Conservation (phyloP, 2,888 invertebrate genomes). For the Cryptophagus acutangulus region DNA sequence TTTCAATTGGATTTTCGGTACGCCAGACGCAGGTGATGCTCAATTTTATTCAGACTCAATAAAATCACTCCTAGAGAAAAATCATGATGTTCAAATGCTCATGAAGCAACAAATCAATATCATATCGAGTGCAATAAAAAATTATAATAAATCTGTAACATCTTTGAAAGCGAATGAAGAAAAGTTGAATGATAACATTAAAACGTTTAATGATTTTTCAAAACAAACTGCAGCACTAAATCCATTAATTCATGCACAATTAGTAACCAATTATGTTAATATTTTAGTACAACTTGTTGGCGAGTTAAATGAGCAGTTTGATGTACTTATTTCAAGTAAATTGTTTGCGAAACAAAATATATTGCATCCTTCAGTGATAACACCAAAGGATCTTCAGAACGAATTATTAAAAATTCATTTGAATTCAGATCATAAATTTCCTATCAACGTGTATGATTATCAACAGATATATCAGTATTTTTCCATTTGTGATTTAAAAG, state of each 20-base stretch:
- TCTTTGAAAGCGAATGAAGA: conserved; percentile 15
- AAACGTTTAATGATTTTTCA: conserved; percentile 1
- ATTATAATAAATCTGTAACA: conserved; percentile 19
- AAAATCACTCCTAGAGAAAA: conserved; percentile 11
- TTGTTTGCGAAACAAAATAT: conserved; percentile 13
- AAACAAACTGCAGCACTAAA: too few species aligned
- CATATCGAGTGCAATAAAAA: conserved; percentile 18
- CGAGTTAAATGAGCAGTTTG: conserved; percentile 7
- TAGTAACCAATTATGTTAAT: neutral
- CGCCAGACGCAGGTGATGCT: neutral
- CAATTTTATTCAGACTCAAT: conserved; percentile 16
- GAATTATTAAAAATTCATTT: conserved; percentile 12
- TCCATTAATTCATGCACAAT: too few species aligned
- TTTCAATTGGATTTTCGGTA: conserved; percentile 1
- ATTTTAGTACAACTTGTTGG: neutral
- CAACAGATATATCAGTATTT: neutral
- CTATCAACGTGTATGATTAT: conserved; percentile 3
- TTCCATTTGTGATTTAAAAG: neutral
- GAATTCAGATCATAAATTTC: neutral
- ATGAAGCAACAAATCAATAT: conserved; percentile 22
- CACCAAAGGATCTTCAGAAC: conserved; percentile 9
- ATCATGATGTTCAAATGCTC: conserved; percentile 15
- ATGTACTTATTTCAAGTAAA: conserved; percentile 7
- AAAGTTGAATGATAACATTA: conserved; percentile 6
- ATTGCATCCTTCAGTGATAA: conserved; percentile 11